Evolutionary conservation across 2,797 vertebrate genomes (phyloP).

Genomic region (Chrosomus eos): DNA sequence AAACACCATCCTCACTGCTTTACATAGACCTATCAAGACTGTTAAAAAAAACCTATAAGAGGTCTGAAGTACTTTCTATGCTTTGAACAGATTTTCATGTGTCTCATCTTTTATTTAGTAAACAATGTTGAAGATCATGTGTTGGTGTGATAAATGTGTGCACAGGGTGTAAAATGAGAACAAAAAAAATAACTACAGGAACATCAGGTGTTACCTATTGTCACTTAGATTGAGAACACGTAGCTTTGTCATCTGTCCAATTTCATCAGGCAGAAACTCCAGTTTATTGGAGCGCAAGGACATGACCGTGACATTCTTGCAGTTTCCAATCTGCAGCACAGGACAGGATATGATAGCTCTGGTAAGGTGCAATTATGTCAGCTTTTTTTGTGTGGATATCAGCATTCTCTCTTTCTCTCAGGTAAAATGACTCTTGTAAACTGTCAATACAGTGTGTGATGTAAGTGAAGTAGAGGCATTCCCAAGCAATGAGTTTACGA

Average conservation of each 20-base stretch:
- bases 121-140: background rate
- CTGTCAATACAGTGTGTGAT: conserved; percentile 40
- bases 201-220: conserved; percentile 86
- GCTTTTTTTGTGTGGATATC: conserved; percentile 30
- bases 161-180: conserved; percentile 8
- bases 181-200: background rate
- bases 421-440: conserved; percentile 51
- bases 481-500: no score
- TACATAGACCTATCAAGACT: conserved; percentile 27
- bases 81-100: conserved; percentile 10
- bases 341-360: conserved; percentile 44
- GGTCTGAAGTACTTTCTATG: background rate
- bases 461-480: conserved; percentile 26
- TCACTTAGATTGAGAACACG: conserved; percentile 97
- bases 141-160: conserved; percentile 5
- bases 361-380: conserved; percentile 46
- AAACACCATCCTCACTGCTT: conserved; percentile 28
- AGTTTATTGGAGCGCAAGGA: conserved; percentile 97
- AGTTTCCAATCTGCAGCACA: conserved; percentile 91
- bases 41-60: background rate
- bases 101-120: conserved; percentile 10
- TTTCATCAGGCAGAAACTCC: conserved; percentile 97
- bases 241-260: conserved; percentile 98
- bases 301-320: conserved; percentile 97
- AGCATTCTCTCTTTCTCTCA: conserved; percentile 32